A percentile compares a stretch with the other conserved stretches of the same genome.
phyloP scores from a whole-genome alignment of 2,888 invertebrate genomes.

The Seira sanloemensis region DNA sequence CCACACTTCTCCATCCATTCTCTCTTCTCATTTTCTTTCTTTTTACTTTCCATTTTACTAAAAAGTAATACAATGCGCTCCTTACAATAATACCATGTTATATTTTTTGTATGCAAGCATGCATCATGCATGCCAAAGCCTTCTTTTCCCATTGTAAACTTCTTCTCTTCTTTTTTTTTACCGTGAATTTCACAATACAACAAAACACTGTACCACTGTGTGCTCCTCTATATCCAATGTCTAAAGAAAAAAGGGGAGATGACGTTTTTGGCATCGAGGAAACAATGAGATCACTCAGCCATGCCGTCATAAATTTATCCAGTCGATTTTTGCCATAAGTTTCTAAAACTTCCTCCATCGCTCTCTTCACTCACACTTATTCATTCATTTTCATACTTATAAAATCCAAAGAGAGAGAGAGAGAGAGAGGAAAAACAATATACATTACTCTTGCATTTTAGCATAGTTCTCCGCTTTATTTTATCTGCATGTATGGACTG shows the following conservation, averaged over 20 bases:
- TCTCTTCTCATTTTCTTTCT: conserved; percentile 41
- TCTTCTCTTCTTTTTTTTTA: too few species aligned
- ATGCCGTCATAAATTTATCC: conserved; percentile 73
- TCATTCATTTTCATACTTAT: conserved; percentile 19
- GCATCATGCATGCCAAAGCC: conserved; percentile 58
- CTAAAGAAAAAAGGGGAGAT: conserved; percentile 65
- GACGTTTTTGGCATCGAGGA: conserved; percentile 72
- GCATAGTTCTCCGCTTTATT: background rate
- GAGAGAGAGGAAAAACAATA: background rate
- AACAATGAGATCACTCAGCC: conserved; percentile 73
- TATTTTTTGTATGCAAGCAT: conserved; percentile 43
- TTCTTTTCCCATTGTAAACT: conserved; percentile 51
- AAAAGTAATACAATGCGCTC: background rate
- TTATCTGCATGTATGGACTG: background rate
- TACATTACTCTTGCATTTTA: background rate
- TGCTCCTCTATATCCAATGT: background rate
- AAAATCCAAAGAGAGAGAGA: conserved; percentile 19
- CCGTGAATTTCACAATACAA: conserved; percentile 32
- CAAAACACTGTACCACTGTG: background rate
- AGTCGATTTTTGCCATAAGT: conserved; percentile 74
- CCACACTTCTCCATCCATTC: conserved; percentile 53
- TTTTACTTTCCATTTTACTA: conserved; percentile 29
- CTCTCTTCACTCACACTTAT: conserved; percentile 33
- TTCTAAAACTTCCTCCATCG: conserved; percentile 64
- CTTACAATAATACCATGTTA: background rate